Percentiles rank a stretch among this genome's conserved stretches.
Conservation (phyloP, 1,140 invertebrate species). For the Plectrocnemia conspersa region DNA sequence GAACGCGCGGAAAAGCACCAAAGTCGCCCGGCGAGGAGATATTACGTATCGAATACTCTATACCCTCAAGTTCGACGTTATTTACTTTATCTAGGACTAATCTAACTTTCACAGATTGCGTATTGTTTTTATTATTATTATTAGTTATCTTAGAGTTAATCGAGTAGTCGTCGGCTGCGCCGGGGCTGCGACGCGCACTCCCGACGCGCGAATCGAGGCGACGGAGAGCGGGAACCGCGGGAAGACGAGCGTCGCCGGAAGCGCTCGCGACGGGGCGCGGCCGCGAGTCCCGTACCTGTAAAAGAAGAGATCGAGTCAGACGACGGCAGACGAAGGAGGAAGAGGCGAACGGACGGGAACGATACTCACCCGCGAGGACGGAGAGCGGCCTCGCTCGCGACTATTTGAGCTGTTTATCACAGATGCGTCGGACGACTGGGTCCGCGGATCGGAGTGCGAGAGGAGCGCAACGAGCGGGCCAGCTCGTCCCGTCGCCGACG, state of each 20-base stretch:
- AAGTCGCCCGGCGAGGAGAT: constrained; percentile 54
- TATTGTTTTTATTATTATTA: constrained; percentile 57
- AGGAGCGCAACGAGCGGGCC: constrained; percentile 41
- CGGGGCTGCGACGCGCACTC: constrained; percentile 29
- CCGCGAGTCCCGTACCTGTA: constrained; percentile 51
- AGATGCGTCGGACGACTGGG: constrained; percentile 55
- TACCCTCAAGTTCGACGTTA: constrained; percentile 53
- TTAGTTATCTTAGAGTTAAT: constrained; percentile 55
- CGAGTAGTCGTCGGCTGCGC: constrained; percentile 53
- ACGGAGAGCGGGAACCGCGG: constrained; percentile 23
- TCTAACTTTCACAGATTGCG: constrained; percentile 62
- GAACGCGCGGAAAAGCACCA: constrained; percentile 53
- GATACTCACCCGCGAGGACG: constrained; percentile 48
- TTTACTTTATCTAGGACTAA: constrained; percentile 52
- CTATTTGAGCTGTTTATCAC: constrained; percentile 71
- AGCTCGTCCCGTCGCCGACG: constrained; percentile 45
- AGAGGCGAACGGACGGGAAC: background rate
- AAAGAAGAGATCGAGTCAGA: constrained; percentile 30
- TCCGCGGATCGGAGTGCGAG: constrained; percentile 39
- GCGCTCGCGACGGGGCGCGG: constrained; percentile 44
- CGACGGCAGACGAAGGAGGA: background rate
- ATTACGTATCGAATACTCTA: constrained; percentile 60
- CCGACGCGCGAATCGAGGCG: constrained; percentile 19
- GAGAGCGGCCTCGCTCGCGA: constrained; percentile 41
- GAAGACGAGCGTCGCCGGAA: constrained; percentile 30